These are phyloP conservation scores for Cryptoprocta ferox DNA, from an alignment of 2,797 vertebrate species.

Conservation along the genomic window DNA sequence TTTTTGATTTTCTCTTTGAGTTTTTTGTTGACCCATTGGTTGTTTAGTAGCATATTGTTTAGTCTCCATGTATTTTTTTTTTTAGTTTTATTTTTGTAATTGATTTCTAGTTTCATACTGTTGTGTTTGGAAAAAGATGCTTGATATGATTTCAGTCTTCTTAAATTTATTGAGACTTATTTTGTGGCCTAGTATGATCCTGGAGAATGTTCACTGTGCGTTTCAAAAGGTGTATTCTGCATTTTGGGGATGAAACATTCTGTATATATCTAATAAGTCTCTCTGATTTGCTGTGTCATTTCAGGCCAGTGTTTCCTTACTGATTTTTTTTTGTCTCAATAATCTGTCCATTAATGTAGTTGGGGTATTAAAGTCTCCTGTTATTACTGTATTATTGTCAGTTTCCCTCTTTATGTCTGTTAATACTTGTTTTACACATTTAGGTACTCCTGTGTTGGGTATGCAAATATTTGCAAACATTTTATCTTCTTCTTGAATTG, in stretches of 20 bases:
- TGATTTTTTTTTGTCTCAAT: not conserved
- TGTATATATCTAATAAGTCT: not conserved
- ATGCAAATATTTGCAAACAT: not conserved
- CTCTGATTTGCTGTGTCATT: not conserved
- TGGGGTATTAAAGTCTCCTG: not conserved
- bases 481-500: not conserved
- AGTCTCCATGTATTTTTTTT: not conserved
- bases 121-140: not conserved
- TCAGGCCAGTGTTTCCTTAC: not conserved
- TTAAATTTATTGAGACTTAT: not conserved
- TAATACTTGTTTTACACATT: not conserved
- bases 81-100: not conserved
- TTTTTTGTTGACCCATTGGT: not conserved
- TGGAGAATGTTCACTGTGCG: not conserved
- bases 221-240: not conserved
- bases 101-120: not conserved
- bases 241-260: not conserved
- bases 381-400: not conserved
- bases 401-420: not conserved
- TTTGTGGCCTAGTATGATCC: not conserved
- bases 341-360: not conserved
- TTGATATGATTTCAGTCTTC: not conserved
- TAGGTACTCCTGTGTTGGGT: not conserved
- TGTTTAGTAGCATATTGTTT: not conserved
- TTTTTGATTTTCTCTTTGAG: not conserved